phyloP scores from a whole-genome alignment of 2,797 vertebrate genomes.

The Tragelaphus eurycerus region DNA sequence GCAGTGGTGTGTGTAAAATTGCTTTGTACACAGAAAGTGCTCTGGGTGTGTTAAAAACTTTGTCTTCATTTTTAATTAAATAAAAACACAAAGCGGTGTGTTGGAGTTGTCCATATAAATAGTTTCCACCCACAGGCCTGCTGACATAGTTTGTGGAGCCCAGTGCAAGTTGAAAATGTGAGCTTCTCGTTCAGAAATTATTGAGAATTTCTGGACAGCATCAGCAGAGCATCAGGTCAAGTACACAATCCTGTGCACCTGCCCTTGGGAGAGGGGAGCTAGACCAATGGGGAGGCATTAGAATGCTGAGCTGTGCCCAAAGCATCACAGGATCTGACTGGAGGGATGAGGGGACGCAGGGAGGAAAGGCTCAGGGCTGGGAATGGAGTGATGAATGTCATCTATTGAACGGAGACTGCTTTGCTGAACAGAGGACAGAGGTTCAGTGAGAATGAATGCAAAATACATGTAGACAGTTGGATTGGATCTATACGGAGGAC shows the following conservation, averaged over 20 bases:
- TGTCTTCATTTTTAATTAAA: not conserved
- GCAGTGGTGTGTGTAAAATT: accelerated
- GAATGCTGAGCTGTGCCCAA: not conserved
- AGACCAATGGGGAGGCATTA: accelerated
- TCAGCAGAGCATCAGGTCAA: too few species aligned
- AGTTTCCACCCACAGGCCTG: not conserved
- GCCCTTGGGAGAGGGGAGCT: not conserved
- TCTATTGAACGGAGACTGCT: not conserved
- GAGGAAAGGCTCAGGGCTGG: not conserved
- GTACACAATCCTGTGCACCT: not conserved
- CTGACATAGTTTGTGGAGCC: not conserved
- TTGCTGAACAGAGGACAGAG: not conserved
- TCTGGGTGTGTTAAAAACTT: not conserved
- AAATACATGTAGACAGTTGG: not conserved
- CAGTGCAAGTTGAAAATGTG: not conserved
- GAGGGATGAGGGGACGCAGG: not conserved
- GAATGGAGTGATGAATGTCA: not conserved
- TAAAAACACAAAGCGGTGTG: not conserved
- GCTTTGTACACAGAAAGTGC: not conserved
- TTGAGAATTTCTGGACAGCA: not conserved
- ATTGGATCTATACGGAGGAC: not conserved
- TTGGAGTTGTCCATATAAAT: not conserved
- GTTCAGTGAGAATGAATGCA: not conserved
- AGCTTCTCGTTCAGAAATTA: not conserved
- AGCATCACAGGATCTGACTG: not conserved